Evolutionary conservation across 2,113 vertebrate species (phyloP), one percentile per base, ranked within the genome.

Genomic region (Colinus virginianus): DNA sequence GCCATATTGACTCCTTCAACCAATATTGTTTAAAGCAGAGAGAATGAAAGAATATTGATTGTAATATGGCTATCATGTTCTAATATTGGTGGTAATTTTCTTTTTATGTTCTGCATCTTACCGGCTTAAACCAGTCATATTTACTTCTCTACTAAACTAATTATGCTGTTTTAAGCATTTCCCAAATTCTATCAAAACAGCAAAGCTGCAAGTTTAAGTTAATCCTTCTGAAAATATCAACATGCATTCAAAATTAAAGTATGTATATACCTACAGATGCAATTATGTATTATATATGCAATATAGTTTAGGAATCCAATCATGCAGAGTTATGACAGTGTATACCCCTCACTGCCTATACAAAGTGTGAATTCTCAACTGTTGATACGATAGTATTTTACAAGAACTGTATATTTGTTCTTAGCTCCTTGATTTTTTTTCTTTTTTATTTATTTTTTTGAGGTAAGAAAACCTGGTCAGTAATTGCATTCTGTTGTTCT

Each of bases 41-140:
- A 36, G n/a, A 78, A 42, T 38, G 64, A 69, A 81, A 36, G 30
- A 78, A 58, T 87, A 84, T 58, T 74, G 42, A 40, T 87, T 72
- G 56, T 56, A 78, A 46, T 82, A 81, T n/a, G 75, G 22, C 6
- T 26, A 26, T 75, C 11, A 3, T 21, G 14, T 90, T 59, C 49
- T 75, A 26, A 8, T 71, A 22, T 84, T 49, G 21, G 49, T 49
- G 15, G 26, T 67, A 71, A 49, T 70, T 13, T 10, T 32, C 13
- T 43, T 67, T 78, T 40, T 49, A 38, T 78, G 7, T 67, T 84
- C 30, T 75, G 11, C 80, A 40, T 3, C 40, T 68, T 43, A 26
- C 17, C 70, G 49, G 7, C 66, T 80, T 80, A 25, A 70, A 67
- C 11, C 62, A 30, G 5, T 43, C 40, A 61, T 10, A 6, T 74